Conservation (phyloP, 2,113 vertebrate genomes). For the Aldabrachelys gigantea region DNA sequence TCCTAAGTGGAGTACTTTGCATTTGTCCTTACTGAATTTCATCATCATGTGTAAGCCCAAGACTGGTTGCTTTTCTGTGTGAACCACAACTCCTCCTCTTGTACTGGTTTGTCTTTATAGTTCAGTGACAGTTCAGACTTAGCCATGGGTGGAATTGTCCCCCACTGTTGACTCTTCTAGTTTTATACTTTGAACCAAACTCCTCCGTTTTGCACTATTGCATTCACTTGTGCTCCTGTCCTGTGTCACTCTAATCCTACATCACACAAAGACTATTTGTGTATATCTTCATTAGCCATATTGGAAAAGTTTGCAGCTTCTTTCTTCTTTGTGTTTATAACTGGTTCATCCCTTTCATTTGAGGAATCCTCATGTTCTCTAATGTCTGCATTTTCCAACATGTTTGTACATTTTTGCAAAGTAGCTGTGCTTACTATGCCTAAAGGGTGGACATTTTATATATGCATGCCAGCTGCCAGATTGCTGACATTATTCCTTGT, state of each 20-base stretch:
- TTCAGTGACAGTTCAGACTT: background rate
- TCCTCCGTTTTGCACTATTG: accelerated
- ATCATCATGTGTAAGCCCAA: background rate
- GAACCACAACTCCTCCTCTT: background rate
- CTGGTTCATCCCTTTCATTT: background rate
- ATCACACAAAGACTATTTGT: accelerated
- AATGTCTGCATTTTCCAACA: background rate
- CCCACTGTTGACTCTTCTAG: accelerated
- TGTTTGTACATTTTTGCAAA: background rate
- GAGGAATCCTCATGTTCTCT: background rate
- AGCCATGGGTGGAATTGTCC: background rate
- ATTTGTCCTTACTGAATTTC: no score
- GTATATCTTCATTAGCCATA: background rate
- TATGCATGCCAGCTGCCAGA: background rate
- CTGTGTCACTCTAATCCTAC: background rate
- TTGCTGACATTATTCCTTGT: background rate
- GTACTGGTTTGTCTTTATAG: background rate
- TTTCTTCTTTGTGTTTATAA: background rate
- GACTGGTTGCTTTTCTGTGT: background rate
- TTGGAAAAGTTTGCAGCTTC: background rate
- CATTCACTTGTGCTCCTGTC: background rate
- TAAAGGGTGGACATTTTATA: background rate
- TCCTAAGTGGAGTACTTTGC: no score
- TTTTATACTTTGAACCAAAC: background rate
- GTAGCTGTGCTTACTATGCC: background rate